Evolutionary conservation across 1,140 invertebrate species (phyloP).

Genomic region (Pentalonia nigronervosa): DNA sequence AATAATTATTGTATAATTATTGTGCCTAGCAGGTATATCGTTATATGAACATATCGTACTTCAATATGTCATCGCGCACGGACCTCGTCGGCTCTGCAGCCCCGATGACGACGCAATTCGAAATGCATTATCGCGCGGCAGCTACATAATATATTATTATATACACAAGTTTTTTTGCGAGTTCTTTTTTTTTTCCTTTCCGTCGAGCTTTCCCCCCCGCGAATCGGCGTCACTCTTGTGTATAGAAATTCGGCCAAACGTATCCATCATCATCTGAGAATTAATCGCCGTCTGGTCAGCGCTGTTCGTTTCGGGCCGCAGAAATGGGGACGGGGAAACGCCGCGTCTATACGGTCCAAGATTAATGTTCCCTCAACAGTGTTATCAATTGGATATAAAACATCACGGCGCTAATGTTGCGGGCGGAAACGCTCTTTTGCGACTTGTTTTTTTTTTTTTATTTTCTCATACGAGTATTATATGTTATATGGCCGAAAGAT

Average conservation of each 20-base stretch:
- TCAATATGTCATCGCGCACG: neutral
- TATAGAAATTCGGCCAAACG: neutral
- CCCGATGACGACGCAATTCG: neutral
- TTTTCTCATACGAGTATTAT: neutral
- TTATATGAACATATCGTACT: neutral
- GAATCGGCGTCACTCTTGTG: neutral
- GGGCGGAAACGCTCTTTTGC: neutral
- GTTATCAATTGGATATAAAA: constrained; percentile 19
- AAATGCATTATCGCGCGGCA: neutral
- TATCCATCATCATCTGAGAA: constrained; percentile 44
- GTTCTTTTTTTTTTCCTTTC: neutral
- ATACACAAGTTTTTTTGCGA: neutral
- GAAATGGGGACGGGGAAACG: neutral
- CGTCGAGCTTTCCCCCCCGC: neutral
- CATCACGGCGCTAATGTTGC: constrained; percentile 21
- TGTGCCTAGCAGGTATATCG: neutral
- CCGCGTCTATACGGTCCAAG: neutral
- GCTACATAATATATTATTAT: neutral
- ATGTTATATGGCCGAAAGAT: neutral
- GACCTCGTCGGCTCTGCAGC: neutral
- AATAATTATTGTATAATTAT: neutral
- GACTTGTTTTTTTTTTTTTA: neutral
- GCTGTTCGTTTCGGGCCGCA: neutral
- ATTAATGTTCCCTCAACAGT: constrained; percentile 1
- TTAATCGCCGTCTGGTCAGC: constrained; percentile 27